Percentiles rank a stretch among this genome's conserved stretches.
Conservation (phyloP, 2,797 vertebrate species). For the Jordanella pulchra region DNA sequence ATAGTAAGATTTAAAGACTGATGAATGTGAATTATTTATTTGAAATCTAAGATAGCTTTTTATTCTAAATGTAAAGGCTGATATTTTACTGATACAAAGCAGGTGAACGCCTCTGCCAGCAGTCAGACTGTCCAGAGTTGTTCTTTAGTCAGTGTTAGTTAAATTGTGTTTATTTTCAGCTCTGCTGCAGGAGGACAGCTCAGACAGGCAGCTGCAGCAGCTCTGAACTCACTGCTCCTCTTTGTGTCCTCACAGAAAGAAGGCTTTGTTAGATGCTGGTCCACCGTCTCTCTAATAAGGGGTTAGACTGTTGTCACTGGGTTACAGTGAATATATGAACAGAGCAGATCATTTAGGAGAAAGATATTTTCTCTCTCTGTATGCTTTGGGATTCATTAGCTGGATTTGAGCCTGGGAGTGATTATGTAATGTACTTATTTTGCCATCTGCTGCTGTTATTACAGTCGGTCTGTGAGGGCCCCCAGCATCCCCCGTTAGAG, state of each 20-base stretch:
- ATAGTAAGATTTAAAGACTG: too few species aligned
- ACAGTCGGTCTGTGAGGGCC: constrained; percentile 55
- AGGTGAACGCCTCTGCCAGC: not conserved
- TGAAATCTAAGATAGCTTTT: not conserved
- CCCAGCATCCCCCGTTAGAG: constrained; percentile 52
- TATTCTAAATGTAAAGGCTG: not conserved
- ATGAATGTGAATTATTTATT: not conserved
- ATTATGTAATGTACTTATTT: constrained; percentile 6
- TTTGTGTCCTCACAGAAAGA: constrained; percentile 62
- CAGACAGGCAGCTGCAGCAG: constrained; percentile 49
- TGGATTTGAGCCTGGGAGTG: not conserved
- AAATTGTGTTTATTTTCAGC: constrained; percentile 35
- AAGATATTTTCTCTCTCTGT: not conserved
- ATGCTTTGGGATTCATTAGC: not conserved
- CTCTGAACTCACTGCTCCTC: constrained; percentile 54
- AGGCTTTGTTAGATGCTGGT: constrained; percentile 54
- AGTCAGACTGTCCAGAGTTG: constrained; percentile 5
- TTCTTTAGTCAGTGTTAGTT: constrained; percentile 28
- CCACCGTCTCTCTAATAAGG: constrained; percentile 31
- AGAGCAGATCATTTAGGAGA: not conserved
- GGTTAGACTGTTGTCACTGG: constrained; percentile 35
- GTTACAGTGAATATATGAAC: constrained; percentile 25
- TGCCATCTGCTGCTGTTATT: constrained; percentile 3
- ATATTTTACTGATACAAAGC: not conserved
- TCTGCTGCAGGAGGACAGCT: constrained; percentile 37